Percentiles rank a stretch among this genome's conserved stretches.
Evolutionary conservation across 1,140 invertebrate species (phyloP).

Genomic region (Tigriopus japonicus): DNA sequence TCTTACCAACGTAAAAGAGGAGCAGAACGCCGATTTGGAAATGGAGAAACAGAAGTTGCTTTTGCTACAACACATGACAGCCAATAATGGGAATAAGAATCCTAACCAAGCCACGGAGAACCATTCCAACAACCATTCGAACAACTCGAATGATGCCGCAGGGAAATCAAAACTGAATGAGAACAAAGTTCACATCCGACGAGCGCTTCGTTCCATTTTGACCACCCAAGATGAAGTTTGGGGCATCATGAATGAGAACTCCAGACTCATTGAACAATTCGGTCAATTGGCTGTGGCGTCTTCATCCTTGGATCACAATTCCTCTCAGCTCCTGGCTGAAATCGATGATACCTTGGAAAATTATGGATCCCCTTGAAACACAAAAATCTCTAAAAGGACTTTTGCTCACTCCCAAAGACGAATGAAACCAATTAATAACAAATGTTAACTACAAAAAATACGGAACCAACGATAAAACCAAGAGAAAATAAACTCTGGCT

Average conservation of each 20-base stretch:
- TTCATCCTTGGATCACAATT: background rate
- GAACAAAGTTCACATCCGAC: background rate
- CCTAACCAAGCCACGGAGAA: background rate
- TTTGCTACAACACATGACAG: too few relatives aligned
- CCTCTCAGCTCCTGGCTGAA: too few relatives aligned
- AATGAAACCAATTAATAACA: too few relatives aligned
- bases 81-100: background rate
- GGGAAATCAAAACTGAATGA: background rate
- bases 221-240: slow-evolving; percentile 13
- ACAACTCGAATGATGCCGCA: too few relatives aligned
- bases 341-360: too few relatives aligned
- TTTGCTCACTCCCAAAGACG: too few relatives aligned
- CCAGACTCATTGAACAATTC: slow-evolving; percentile 13
- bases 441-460: too few relatives aligned
- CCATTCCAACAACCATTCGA: background rate
- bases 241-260: slow-evolving; percentile 12
- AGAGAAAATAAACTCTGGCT: too few relatives aligned
- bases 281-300: background rate
- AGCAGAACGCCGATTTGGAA: background rate
- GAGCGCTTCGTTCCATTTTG: slow-evolving; percentile 1
- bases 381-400: too few relatives aligned
- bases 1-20: background rate
- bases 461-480: too few relatives aligned
- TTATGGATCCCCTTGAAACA: too few relatives aligned
- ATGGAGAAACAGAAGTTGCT: background rate